Base-by-base conservation (phyloP, 1,140 invertebrate genomes). In the Galendromus occidentalis region DNA sequence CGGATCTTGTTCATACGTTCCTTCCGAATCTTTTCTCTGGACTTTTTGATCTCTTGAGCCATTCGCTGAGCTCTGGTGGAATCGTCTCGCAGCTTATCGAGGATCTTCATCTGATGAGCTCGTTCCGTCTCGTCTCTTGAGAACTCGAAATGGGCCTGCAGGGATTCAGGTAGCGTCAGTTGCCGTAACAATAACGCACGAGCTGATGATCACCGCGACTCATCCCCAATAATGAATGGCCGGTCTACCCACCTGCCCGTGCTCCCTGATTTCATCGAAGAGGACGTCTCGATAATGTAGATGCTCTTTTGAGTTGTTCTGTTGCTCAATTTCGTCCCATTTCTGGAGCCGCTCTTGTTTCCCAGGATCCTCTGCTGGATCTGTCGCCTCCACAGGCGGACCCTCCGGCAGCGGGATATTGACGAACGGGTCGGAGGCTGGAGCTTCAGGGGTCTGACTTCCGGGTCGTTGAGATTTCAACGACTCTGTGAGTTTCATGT, bases 61-160 rank as follows among this genome's bases (percentile, higher is more conserved):
- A 14, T 25, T 22, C 33, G n/a, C 51, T 59, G 51, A 18, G 14
- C 22, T 9, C 22, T 25, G 25, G 9, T 59, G 2, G 51, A 59
- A 29, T 59, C 51, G 17, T 59, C 51, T 17, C 51, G 12, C 25
- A 59, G 22, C 33, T 33, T 25, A 25, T 59, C 51, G 22, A 59
- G 51, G 25, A 59, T 59, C 20, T 59, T 59, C 22, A 59, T 25
- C 22, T 59, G 51, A 14, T 59, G 25, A 2, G 51, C 25, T 20
- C 51, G 51, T 33, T 59, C 51, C 1, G 51, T 33, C 51, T 59
- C 51, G 51, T 59, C 33, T 6, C 51, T 17, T 12, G 51, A 59
- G 25, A 59, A 59, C 51, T 59, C 51, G 22, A 59, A 59, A 22
- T 59, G 51, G 51, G 22, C 51, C 51, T 59, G 14, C 2, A 59